These are phyloP conservation scores for Bos taurus DNA, from an alignment of 2,113 vertebrate species.

Conservation along the genomic window ARS-UCD2.0 NC_037332.1:8208501-8209000, in stretches of 20 bases:
- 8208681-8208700: background rate
- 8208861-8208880: background rate
- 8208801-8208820: background rate
- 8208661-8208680: background rate
- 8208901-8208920: background rate
- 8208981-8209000: background rate
- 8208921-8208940: background rate
- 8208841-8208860: background rate
- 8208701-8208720: background rate
- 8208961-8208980: background rate
- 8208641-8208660: background rate
- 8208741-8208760: background rate
- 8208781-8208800: background rate
- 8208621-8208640: background rate
- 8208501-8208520: background rate
- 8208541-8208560: background rate
- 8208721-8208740: background rate
- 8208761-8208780: background rate
- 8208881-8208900: background rate
- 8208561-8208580: background rate
- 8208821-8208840: background rate
- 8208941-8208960: background rate
- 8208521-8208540: background rate
- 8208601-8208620: background rate
- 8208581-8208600: background rate